Evolutionary conservation across 2,113 vertebrate species (phyloP), one percentile per base, ranked within the genome.

Genomic region (Phocoena sinus): DNA sequence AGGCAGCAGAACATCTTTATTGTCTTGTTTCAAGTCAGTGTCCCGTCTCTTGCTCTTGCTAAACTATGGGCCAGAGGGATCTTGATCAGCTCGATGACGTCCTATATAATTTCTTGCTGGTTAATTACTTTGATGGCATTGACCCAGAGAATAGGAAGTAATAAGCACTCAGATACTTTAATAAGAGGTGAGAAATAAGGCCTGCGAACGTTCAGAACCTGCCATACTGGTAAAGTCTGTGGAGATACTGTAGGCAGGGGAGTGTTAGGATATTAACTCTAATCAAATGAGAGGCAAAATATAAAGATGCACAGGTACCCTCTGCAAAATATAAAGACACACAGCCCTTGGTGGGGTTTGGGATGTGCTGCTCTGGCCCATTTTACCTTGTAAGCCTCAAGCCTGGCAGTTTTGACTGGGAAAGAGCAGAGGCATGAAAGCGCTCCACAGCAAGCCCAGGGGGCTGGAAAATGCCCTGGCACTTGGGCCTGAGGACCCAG

Each of bases 301-400:
- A 17, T 53, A 53, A 53, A 53, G 53, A 53, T 53, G 15, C 53
- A 17, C 53, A 23, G 14, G 8, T 13, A 50, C 12, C 4, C 8
- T 21, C 17, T 38, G 44, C 1, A 17, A 25, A 58, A 33, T n/a
- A 38, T 1, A 68, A 71, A 56, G 4, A 3, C 12, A 4, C 4
- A 2, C 5, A 13, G 3, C 3, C 1, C 2, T 6, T 31, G 23
- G 7, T 1, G 2, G 23, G 41, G 4, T 47, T 36, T 28, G 12
- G 3, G 3, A 8, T 20, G 1, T 18, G 21, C 21, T 36, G 2
- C 5, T 38, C 20, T 50, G 4, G 2, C 12, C 23, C 38, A 50
- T 74, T 68, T 53, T 26, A 10, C 23, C 56, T 21, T 6, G n/a
- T 6, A 50, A 85, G 63, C 41, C 12, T 13, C 33, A 50, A 1